A percentile compares a stretch with the other conserved stretches of the same genome.
These are phyloP conservation scores for Agonopterix heracliana DNA, from an alignment of 2,888 invertebrate genomes.

Conservation along the genomic window DNA sequence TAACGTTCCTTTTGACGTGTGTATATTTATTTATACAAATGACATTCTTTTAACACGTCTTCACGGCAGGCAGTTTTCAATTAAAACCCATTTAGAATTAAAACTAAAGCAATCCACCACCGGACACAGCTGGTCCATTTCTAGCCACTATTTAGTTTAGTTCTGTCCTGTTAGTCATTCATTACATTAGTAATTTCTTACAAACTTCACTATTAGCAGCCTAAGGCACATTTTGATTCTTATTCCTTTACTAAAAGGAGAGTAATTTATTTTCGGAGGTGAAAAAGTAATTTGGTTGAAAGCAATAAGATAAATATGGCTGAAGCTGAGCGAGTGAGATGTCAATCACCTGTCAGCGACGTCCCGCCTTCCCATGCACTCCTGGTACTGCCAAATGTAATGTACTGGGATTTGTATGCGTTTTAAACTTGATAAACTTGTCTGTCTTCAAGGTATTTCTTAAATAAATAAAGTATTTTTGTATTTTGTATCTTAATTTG, in stretches of 20 bases:
- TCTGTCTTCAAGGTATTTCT: slow-evolving; percentile 2
- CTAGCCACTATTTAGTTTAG: slow-evolving; percentile 70
- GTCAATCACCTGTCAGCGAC: slow-evolving; percentile 74
- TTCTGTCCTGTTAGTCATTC: slow-evolving; percentile 73
- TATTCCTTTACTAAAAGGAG: too few relatives aligned
- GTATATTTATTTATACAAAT: slow-evolving; percentile 13
- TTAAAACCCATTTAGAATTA: slow-evolving; percentile 71
- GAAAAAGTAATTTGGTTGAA: slow-evolving; percentile 24
- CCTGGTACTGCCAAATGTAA: slow-evolving; percentile 56
- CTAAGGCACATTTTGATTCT: too few relatives aligned
- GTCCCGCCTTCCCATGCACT: slow-evolving; percentile 62
- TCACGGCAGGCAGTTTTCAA: slow-evolving; percentile 59
- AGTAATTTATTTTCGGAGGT: not conserved
- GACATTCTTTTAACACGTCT: slow-evolving; percentile 40
- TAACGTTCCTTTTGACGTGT: slow-evolving; percentile 3
- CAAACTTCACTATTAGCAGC: slow-evolving; percentile 22
- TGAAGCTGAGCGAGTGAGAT: slow-evolving; percentile 64
- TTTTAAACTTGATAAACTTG: slow-evolving; percentile 27
- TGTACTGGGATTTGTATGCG: slow-evolving; percentile 46
- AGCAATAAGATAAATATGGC: slow-evolving; percentile 69
- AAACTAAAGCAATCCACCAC: slow-evolving; percentile 61
- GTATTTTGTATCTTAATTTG: not conserved
- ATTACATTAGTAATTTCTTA: slow-evolving; percentile 65
- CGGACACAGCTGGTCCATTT: slow-evolving; percentile 71
- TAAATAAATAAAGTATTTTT: not conserved